Conservation (phyloP, 2,888 invertebrate species). For the Heliconius ethilla region DNA sequence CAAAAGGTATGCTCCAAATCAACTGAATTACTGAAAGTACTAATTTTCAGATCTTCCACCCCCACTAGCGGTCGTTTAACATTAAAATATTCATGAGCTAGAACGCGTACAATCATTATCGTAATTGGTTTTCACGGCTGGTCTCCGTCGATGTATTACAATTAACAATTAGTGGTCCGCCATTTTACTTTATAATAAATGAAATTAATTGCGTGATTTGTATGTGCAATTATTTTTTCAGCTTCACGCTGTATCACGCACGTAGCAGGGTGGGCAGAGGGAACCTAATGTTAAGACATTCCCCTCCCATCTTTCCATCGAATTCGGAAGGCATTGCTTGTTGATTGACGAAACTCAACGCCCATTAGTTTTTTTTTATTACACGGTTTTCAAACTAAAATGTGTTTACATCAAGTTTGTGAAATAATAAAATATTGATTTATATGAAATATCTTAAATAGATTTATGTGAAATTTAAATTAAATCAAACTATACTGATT, state of each 20-base stretch:
- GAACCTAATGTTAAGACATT: too few species aligned
- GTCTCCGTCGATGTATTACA: slow-evolving; percentile 39
- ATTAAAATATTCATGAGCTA: slow-evolving; percentile 51
- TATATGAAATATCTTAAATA: too few species aligned
- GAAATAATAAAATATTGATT: too few species aligned
- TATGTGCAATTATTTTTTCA: neutral
- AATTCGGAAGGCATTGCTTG: too few species aligned
- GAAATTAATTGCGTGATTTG: neutral
- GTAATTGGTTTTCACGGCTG: slow-evolving; percentile 49
- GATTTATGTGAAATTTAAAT: too few species aligned
- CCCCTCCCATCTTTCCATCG: too few species aligned
- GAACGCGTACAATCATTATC: slow-evolving; percentile 50
- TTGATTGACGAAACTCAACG: too few species aligned
- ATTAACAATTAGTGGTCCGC: slow-evolving; percentile 46
- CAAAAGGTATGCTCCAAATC: neutral
- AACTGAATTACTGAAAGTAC: slow-evolving; percentile 17
- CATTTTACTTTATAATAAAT: slow-evolving; percentile 29
- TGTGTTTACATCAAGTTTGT: neutral
- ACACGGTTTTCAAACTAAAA: neutral
- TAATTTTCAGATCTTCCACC: slow-evolving; percentile 38
- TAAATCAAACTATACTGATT: too few species aligned
- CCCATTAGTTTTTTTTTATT: neutral
- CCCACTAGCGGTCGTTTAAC: slow-evolving; percentile 38
- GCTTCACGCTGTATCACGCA: too few species aligned
- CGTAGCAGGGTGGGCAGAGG: too few species aligned